Conservation (phyloP, 2,113 vertebrate genomes). For the Bubo bubo region DNA sequence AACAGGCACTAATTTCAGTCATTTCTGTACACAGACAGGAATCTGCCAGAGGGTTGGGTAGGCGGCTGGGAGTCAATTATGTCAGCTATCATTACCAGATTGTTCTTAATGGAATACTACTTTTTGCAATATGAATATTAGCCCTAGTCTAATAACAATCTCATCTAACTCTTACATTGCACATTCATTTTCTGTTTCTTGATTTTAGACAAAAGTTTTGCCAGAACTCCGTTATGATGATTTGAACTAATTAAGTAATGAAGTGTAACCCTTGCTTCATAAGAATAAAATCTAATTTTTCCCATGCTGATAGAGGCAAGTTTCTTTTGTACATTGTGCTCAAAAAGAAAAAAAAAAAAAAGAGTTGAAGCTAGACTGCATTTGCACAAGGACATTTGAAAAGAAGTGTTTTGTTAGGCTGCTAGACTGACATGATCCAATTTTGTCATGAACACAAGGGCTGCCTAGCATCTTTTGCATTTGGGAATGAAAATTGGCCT, state of each 20-base stretch:
- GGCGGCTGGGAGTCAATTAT: background rate
- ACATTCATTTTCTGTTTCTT: background rate
- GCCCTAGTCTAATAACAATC: background rate
- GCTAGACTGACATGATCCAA: slow-evolving; percentile 10
- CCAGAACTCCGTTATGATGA: background rate
- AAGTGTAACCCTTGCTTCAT: background rate
- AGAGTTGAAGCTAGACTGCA: background rate
- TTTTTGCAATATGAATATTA: background rate
- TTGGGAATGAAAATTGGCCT: slow-evolving; percentile 22
- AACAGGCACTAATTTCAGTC: background rate
- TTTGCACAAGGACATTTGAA: background rate
- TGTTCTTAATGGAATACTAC: background rate
- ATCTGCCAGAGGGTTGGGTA: background rate
- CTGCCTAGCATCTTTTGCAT: background rate
- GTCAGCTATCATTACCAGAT: background rate
- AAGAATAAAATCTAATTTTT: background rate
- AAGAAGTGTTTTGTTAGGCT: slow-evolving; percentile 29
- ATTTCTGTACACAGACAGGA: background rate
- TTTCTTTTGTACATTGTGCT: background rate
- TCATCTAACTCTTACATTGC: background rate
- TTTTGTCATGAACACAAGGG: slow-evolving; percentile 18
- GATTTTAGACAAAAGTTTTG: background rate
- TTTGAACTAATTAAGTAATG: background rate
- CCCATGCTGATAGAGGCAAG: background rate
- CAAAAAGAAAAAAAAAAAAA: background rate